Conservation (phyloP, 1,140 invertebrate species). For the Drosophila auraria region DNA sequence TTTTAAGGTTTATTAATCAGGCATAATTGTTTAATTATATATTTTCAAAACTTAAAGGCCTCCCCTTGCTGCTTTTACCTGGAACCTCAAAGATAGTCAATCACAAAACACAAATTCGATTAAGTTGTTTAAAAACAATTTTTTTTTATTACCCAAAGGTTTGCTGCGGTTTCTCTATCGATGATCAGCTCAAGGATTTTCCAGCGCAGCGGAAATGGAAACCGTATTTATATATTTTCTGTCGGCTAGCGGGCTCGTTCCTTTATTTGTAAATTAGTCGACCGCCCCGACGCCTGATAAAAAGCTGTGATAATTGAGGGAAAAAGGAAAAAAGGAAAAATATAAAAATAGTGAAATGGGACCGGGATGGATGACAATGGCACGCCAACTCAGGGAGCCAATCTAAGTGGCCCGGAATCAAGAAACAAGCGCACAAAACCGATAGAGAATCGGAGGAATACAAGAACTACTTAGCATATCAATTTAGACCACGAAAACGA, state of each 20-base stretch:
- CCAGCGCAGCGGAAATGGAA: constrained; percentile 56
- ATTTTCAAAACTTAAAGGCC: neutral
- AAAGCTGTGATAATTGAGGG: constrained; percentile 75
- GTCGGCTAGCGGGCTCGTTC: constrained; percentile 5
- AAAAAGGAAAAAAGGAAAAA: constrained; percentile 15
- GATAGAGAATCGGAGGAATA: constrained; percentile 19
- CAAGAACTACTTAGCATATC: constrained; percentile 75
- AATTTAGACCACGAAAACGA: constrained; percentile 56
- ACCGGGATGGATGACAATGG: constrained; percentile 49
- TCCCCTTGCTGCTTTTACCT: constrained; percentile 4
- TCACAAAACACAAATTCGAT: constrained; percentile 82
- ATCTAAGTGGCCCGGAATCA: constrained; percentile 45
- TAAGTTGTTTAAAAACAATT: constrained; percentile 84
- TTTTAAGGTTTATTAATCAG: no score
- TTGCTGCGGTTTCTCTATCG: constrained; percentile 52
- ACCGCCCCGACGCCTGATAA: constrained; percentile 65
- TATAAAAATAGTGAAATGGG: constrained; percentile 19
- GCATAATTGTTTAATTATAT: no score
- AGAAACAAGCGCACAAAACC: neutral
- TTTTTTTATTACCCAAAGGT: constrained; percentile 73
- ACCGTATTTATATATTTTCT: constrained; percentile 13
- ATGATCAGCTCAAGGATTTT: constrained; percentile 45
- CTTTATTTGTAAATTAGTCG: constrained; percentile 68
- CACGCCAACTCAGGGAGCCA: constrained; percentile 65
- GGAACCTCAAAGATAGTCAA: constrained; percentile 52